A percentile compares a stretch with the other conserved stretches of the same genome.
These are phyloP conservation scores for Abrostola triplasia DNA, from an alignment of 2,888 invertebrate genomes.

Conservation along the genomic window DNA sequence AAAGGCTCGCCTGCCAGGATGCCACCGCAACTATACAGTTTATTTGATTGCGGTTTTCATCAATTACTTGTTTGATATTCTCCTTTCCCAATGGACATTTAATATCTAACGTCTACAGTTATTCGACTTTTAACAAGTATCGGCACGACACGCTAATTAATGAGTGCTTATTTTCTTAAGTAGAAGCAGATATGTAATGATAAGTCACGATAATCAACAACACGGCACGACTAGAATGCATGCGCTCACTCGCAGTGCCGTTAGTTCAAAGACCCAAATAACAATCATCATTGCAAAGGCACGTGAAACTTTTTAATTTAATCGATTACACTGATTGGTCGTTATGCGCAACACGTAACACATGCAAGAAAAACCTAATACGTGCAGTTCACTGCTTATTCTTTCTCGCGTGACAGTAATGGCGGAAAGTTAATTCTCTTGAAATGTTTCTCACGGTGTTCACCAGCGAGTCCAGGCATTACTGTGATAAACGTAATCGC, in stretches of 20 bases:
- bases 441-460: conserved; percentile 83
- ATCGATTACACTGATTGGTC: conserved; percentile 69
- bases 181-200: conserved; percentile 39
- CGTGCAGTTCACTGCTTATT: conserved; percentile 68
- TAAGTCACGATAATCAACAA: conserved; percentile 52
- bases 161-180: conserved; percentile 18
- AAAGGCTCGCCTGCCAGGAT: conserved; percentile 31
- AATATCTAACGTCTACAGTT: conserved; percentile 10
- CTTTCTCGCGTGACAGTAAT: conserved; percentile 81
- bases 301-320: conserved; percentile 75
- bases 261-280: conserved; percentile 83
- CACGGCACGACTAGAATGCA: conserved; percentile 67
- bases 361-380: conserved; percentile 67
- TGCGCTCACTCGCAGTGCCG: conserved; percentile 71
- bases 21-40: conserved; percentile 25
- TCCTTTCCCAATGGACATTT: conserved; percentile 9
- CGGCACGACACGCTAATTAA: conserved; percentile 21
- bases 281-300: conserved; percentile 65
- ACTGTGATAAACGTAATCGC: conserved; percentile 59
- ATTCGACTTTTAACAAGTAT: conserved; percentile 14
- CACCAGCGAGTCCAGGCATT: conserved; percentile 66
- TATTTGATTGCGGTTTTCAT: conserved; percentile 35
- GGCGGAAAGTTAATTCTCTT: conserved; percentile 79
- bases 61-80: conserved; percentile 38
- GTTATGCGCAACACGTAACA: conserved; percentile 68